Evolutionary conservation across 2,797 vertebrate species (phyloP), one percentile per base, ranked within the genome.

Genomic region (Benthosema pterotum): DNA sequence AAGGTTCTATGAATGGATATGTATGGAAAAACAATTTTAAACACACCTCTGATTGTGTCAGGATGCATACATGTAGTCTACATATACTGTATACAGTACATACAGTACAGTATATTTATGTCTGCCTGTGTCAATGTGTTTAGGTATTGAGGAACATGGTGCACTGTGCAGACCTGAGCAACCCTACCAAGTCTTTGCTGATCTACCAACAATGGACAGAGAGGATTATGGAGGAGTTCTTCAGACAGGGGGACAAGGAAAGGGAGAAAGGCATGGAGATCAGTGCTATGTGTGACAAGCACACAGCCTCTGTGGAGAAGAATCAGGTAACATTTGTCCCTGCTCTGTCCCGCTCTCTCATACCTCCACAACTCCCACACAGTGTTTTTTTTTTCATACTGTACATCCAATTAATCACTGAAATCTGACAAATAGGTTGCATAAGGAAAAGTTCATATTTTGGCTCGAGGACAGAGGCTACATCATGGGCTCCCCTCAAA

Each of bases 181-280:
- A 94, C 28, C 94, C 94, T 78, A 94, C 94, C 11, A 94, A 94
- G 74, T 92, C 93, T 0, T 80, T 94, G 85, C 91, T 92, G 67
- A 68, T 94, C 6, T 94, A 94, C 77, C 85, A 93, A 45, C 94
- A 94, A 57, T 94, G 94, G 94, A 94, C 94, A 0, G 94, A 94
- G 78, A 85, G 94, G 59, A 94, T 94, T 87, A 94, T 94, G 94
- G 92, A 94, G 65, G 94, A 94, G 50, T 94, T 94, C 84, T 94
- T 94, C 84, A 92, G 93, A 53, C 93, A 94, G 67, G 94, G 93
- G 43, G 94, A 94, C 87, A 94, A 93, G 17, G 94, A 94, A 60
- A 51, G 93, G 15, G 94, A 94, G 55, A 87, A 89, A 0, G 94
- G 94, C 0, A 94, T 94, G 94, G 94, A 94, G 28, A 94, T 94